Conservation (phyloP, 1,140 invertebrate genomes). For the Drosophila sp. region DNA sequence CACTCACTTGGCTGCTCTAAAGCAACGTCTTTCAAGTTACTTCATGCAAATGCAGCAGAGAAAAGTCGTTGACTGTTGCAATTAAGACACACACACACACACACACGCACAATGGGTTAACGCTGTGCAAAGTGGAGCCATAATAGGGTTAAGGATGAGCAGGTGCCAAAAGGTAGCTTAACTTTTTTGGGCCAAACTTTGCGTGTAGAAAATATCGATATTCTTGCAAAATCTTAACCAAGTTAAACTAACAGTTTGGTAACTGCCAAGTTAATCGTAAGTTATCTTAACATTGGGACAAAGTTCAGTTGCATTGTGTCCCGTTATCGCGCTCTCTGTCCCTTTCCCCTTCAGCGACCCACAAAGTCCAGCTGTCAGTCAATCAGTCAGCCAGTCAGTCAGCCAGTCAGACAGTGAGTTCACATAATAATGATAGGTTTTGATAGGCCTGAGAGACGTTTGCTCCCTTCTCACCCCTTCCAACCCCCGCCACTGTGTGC, state of each 20-base stretch:
- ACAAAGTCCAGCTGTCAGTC: conserved; percentile 35
- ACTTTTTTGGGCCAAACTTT: not conserved
- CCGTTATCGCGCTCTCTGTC: too few species aligned
- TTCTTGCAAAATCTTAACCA: not conserved
- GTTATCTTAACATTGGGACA: not conserved
- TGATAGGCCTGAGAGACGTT: conserved; percentile 15
- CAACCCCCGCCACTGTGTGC: not conserved
- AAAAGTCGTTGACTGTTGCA: conserved; percentile 52
- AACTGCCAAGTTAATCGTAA: conserved; percentile 4
- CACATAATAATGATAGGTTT: conserved; percentile 44
- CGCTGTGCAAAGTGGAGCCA: conserved; percentile 22
- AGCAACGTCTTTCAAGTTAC: conserved; percentile 49
- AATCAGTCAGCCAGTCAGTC: conserved; percentile 36
- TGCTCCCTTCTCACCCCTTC: not conserved
- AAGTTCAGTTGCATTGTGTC: too few species aligned
- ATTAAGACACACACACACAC: conserved; percentile 51
- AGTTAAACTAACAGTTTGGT: not conserved
- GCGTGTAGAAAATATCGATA: not conserved
- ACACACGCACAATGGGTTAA: conserved; percentile 35
- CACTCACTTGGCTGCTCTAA: not conserved
- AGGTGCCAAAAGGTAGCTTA: not conserved
- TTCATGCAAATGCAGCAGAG: conserved; percentile 29
- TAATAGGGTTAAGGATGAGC: conserved; percentile 6
- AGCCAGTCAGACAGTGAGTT: too few species aligned
- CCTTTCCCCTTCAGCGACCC: not conserved